Evolutionary conservation across 2,797 vertebrate genomes (phyloP).

Genomic region (Ctenosaura bakeri): DNA sequence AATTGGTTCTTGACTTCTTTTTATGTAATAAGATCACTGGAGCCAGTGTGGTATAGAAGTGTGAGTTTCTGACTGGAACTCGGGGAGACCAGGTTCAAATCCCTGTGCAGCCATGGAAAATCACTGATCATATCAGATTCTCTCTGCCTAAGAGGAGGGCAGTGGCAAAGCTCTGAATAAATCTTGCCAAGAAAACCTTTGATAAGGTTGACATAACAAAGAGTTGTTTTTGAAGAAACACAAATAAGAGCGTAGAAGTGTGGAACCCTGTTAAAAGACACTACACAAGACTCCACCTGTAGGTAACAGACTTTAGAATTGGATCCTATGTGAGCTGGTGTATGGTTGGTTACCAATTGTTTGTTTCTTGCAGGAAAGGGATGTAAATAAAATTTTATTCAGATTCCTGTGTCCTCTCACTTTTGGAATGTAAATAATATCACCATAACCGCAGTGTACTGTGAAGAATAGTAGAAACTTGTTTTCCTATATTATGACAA

Average conservation of each 20-base stretch:
- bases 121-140: no score
- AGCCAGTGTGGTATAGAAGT: no score
- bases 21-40: background rate
- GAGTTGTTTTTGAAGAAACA: background rate
- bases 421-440: conserved; percentile 8
- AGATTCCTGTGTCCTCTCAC: background rate
- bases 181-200: no score
- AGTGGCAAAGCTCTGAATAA: no score
- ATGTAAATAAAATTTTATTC: background rate
- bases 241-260: background rate
- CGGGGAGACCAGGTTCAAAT: no score
- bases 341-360: background rate
- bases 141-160: no score
- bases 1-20: background rate
- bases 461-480: background rate
- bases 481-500: background rate
- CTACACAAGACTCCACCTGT: background rate
- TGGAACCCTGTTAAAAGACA: background rate
- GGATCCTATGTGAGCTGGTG: background rate
- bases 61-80: no score
- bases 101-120: no score
- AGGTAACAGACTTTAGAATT: background rate
- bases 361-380: background rate
- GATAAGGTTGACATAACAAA: no score
- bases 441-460: conserved; percentile 29